A percentile compares a stretch with the other conserved stretches of the same genome.
phyloP scores from a whole-genome alignment of 1,140 invertebrate species.

The Drosophila punjabiensis region DNA sequence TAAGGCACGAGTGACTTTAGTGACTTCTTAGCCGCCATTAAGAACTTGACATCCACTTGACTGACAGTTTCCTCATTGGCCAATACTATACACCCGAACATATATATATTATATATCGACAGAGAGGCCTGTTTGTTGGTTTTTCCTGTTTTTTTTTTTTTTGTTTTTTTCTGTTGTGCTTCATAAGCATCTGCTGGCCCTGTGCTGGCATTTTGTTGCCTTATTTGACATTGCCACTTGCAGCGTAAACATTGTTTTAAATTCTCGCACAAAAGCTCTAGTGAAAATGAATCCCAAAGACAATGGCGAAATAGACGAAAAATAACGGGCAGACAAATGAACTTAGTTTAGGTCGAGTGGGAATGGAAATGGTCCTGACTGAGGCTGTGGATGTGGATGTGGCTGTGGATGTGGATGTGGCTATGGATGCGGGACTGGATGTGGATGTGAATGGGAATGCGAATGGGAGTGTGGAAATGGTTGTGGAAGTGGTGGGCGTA shows the following conservation, averaged over 20 bases:
- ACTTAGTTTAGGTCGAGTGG: constrained; percentile 53
- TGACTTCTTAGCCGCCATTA: constrained; percentile 3
- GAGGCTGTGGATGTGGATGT: not conserved
- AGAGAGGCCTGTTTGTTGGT: constrained; percentile 31
- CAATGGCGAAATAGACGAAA: constrained; percentile 46
- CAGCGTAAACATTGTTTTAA: constrained; percentile 77
- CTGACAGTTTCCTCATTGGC: constrained; percentile 19
- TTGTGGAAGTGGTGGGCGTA: constrained; percentile 15
- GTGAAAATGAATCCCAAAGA: constrained; percentile 57
- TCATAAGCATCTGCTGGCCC: constrained; percentile 16
- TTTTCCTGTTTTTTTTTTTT: constrained; percentile 6
- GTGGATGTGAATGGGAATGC: constrained; percentile 1
- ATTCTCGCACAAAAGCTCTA: constrained; percentile 52
- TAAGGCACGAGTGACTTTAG: not conserved
- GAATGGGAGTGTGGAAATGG: constrained; percentile 7
- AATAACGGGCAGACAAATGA: constrained; percentile 63
- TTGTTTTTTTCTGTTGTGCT: not conserved
- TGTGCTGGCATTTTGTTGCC: constrained; percentile 1
- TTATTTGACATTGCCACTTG: constrained; percentile 37
- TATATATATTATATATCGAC: not conserved
- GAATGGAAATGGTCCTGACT: constrained; percentile 28
- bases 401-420: not conserved
- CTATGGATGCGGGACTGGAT: not conserved
- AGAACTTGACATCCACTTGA: constrained; percentile 10
- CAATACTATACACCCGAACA: not conserved